Evolutionary conservation across 2,113 vertebrate genomes (phyloP).

Genomic region (Pelodiscus sinensis): DNA sequence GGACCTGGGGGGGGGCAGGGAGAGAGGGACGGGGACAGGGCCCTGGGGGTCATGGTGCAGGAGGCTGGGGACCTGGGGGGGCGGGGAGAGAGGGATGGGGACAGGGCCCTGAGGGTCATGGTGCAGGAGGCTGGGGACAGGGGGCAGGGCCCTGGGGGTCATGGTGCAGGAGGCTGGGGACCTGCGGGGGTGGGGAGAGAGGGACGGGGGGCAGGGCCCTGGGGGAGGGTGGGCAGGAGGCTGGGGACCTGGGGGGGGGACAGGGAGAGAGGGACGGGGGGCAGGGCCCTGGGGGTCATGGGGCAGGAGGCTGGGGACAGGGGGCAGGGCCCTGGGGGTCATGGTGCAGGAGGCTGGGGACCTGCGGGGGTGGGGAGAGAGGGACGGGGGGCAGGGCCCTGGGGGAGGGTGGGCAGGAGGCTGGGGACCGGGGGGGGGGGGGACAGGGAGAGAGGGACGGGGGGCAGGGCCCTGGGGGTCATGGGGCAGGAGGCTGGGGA

Average conservation of each 20-base stretch:
- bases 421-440: background rate
- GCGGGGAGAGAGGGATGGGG: no score
- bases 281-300: no score
- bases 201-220: background rate
- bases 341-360: no score
- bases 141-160: fast-evolving
- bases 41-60: no score
- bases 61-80: no score
- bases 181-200: no score
- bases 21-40: no score
- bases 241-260: background rate
- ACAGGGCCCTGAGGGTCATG: no score
- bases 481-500: background rate
- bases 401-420: fast-evolving
- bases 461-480: background rate
- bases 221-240: background rate
- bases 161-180: fast-evolving
- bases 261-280: fast-evolving
- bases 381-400: fast-evolving
- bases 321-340: fast-evolving
- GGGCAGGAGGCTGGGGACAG: no score
- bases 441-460: no score
- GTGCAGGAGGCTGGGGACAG: no score
- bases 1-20: background rate
- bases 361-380: no score